Evolutionary conservation across 2,113 vertebrate species (phyloP), one percentile per base, ranked within the genome.

Genomic region (Pelobates fuscus): DNA sequence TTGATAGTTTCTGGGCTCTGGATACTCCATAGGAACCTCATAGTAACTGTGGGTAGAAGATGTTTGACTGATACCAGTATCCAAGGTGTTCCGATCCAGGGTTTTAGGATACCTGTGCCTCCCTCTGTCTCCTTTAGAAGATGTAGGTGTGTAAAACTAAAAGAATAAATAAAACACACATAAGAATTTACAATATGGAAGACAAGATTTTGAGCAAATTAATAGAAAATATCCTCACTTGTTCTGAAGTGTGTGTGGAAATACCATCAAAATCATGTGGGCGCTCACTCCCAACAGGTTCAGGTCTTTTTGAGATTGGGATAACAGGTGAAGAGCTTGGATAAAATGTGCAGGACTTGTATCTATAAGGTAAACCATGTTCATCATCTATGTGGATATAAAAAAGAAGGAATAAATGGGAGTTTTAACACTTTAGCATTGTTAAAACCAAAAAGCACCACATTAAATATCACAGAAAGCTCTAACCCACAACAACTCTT

Each of bases 261-360:
- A 8, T 4, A 21, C 27, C 8, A 23, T 25, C 30, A 41, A 30
- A 14, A 24, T 43, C 26, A 17, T 37, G 32, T 6, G 32, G 32
- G 32, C 24, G 11, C 21, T 72, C 70, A 24, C 70, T 12, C 2
- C 59, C 59, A 55, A 72, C 37, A 27, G 60, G 70, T 29, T 72
- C 70, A 37, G 60, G 70, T 24, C 70, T 63, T 2, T 25, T 25
- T n/a, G 70, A 54, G 11, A 59, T 43, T 60, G 68, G n/a, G 17
- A 62, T 25, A 8, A 72, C 20, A 12, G 27, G 32, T 5, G 60
- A 64, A 14, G 55, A 8, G 10, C 30, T 18, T 27, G 57, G 41
- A 41, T 61, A 61, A 46, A 54, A 61, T n/a, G 69, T 55, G 61
- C 49, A 72, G 8, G 12, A 11, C 12, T 64, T 27, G 54, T 63